Conservation (phyloP, 2,113 vertebrate species). For the human region GRCh38 chr6:16142501-16143000, state of each 20-base stretch:
- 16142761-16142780: slow-evolving; percentile 27
- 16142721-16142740: neutral
- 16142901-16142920: neutral
- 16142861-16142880: neutral
- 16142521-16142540: neutral
- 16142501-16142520: neutral
- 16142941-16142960: neutral
- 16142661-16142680: neutral
- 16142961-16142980: neutral
- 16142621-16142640: neutral
- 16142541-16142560: neutral
- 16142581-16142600: neutral
- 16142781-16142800: neutral
- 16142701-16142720: neutral
- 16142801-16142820: neutral
- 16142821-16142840: neutral
- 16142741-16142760: neutral
- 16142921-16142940: neutral
- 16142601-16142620: neutral
- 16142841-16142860: neutral
- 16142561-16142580: neutral
- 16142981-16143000: neutral
- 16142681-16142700: neutral
- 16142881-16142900: neutral
- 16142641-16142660: neutral